Evolutionary conservation across 2,113 vertebrate genomes (phyloP).

Genomic region (Nettapus auritus): DNA sequence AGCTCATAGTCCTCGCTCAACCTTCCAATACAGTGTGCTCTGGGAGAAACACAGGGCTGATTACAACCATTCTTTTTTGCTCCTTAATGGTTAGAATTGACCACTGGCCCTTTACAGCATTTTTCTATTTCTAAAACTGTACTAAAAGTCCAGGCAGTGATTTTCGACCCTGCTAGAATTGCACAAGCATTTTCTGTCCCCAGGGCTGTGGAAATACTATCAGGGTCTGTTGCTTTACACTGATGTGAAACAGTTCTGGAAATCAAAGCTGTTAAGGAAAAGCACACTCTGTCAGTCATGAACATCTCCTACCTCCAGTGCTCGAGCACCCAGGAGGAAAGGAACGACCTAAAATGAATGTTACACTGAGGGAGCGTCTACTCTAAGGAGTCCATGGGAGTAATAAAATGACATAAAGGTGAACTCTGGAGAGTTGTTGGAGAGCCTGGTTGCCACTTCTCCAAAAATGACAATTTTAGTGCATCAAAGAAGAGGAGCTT

Average conservation of each 20-base stretch:
- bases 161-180: neutral
- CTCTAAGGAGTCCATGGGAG: neutral
- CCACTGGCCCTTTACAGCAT: neutral
- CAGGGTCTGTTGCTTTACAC: neutral
- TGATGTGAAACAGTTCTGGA: neutral
- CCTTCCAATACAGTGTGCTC: neutral
- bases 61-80: neutral
- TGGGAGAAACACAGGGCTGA: neutral
- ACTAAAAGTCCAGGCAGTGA: neutral
- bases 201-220: rapidly evolving
- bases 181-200: neutral
- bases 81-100: rapidly evolving
- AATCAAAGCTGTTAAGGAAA: neutral
- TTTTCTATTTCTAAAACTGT: neutral
- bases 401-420: neutral
- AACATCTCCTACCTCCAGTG: neutral
- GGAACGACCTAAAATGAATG: neutral
- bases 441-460: neutral
- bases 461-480: slow-evolving; percentile 6
- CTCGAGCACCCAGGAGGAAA: neutral
- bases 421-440: neutral
- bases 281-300: neutral
- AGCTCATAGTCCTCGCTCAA: rapidly evolving
- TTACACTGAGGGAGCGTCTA: neutral
- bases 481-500: slow-evolving; percentile 7